A percentile compares a stretch with the other conserved stretches of the same genome.
phyloP scores from a whole-genome alignment of 2,113 vertebrate species.

The Vombatus ursinus region DNA sequence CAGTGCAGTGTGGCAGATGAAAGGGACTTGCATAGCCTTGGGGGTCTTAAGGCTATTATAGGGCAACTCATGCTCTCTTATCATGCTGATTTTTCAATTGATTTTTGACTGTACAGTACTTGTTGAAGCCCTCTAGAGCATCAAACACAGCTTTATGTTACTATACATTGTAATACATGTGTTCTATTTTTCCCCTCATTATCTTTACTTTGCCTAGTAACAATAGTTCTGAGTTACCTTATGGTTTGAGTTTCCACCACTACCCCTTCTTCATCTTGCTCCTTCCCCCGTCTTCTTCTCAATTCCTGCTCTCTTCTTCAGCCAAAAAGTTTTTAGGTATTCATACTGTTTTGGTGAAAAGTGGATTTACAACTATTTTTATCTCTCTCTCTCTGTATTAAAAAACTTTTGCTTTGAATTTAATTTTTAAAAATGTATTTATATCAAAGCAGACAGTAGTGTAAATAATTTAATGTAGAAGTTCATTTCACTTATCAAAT shows the following conservation, averaged over 20 bases:
- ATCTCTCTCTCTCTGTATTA: slow-evolving; percentile 26
- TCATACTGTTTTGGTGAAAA: slow-evolving; percentile 6
- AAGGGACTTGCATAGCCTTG: slow-evolving; percentile 79
- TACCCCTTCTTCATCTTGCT: slow-evolving; percentile 4
- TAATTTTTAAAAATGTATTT: slow-evolving; percentile 58
- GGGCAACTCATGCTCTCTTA: slow-evolving; percentile 83
- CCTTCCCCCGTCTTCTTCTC: neutral
- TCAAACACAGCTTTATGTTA: slow-evolving; percentile 73
- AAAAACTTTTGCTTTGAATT: slow-evolving; percentile 67
- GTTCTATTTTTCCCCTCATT: slow-evolving; percentile 69
- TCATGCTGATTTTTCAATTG: slow-evolving; percentile 85
- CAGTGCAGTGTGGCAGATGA: slow-evolving; percentile 73
- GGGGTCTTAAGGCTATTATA: slow-evolving; percentile 82
- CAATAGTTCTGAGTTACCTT: slow-evolving; percentile 32
- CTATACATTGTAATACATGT: slow-evolving; percentile 58
- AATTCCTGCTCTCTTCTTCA: neutral
- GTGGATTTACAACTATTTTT: slow-evolving; percentile 46
- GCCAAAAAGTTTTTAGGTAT: slow-evolving; percentile 49
- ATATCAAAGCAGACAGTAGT: slow-evolving; percentile 62
- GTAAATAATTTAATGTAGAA: slow-evolving; percentile 13
- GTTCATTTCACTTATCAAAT: slow-evolving; percentile 63
- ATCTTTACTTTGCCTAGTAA: slow-evolving; percentile 69
- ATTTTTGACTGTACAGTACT: slow-evolving; percentile 84
- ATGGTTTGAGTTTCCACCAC: neutral
- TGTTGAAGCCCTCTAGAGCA: slow-evolving; percentile 83